A percentile compares a stretch with the other conserved stretches of the same genome.
Evolutionary conservation across 2,888 invertebrate genomes (phyloP).

Genomic region (Phytoseiulus persimilis): DNA sequence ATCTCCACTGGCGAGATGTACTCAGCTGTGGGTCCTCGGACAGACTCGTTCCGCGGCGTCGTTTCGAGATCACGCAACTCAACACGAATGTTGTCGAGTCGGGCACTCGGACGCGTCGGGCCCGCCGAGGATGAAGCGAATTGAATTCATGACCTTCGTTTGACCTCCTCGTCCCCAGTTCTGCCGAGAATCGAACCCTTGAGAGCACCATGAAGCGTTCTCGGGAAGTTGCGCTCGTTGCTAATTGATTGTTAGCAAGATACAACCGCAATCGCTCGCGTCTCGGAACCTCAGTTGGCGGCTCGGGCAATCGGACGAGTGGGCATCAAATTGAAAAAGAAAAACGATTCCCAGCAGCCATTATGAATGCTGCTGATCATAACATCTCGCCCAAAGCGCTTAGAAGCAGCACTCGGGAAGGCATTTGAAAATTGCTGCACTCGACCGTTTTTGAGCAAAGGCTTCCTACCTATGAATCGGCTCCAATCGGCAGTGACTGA

Average conservation of each 20-base stretch:
- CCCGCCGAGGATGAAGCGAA: background rate
- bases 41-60: no score
- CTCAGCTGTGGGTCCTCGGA: no score
- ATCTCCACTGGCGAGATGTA: background rate
- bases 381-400: background rate
- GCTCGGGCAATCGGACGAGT: background rate
- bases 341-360: background rate
- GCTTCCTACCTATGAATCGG: background rate
- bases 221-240: background rate
- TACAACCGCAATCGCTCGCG: background rate
- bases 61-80: no score
- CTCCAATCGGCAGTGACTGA: background rate
- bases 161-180: background rate
- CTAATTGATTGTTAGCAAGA: background rate
- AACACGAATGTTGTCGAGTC: no score
- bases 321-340: background rate
- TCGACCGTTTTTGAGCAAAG: background rate
- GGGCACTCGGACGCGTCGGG: background rate
- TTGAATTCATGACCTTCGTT: background rate
- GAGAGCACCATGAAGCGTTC: background rate
- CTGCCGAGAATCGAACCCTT: background rate
- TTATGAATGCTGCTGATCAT: background rate
- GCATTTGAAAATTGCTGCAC: background rate
- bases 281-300: background rate
- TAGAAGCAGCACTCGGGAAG: background rate